Percentiles rank a stretch among this genome's conserved stretches.
These are phyloP conservation scores for Clusia tigrina DNA, from an alignment of 2,888 invertebrate species.

Conservation along the genomic window DNA sequence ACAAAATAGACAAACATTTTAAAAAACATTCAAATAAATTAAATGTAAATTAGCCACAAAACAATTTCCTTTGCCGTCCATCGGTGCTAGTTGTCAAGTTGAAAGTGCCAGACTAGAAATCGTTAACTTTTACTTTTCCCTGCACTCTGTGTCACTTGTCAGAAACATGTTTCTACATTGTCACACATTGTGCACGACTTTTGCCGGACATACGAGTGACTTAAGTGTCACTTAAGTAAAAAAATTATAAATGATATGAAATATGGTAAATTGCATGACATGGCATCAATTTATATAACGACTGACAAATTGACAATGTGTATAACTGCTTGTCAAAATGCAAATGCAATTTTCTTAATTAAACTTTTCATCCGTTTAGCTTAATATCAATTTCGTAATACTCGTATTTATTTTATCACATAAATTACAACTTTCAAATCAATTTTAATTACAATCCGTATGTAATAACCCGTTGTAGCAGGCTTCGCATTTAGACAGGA, in stretches of 20 bases:
- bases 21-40: too few relatives aligned
- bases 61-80: too few relatives aligned
- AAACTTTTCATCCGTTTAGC: neutral
- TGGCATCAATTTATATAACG: slow-evolving; percentile 13
- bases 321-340: slow-evolving; percentile 16
- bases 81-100: too few relatives aligned
- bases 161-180: too few relatives aligned
- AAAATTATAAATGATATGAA: neutral
- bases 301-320: slow-evolving; percentile 23
- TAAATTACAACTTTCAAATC: neutral
- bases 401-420: neutral
- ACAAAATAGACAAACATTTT: too few relatives aligned
- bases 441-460: neutral
- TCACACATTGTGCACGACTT: neutral
- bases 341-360: neutral
- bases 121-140: neutral
- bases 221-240: neutral
- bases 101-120: too few relatives aligned
- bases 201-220: neutral
- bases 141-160: neutral
- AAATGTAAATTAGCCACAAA: too few relatives aligned
- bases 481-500: too few relatives aligned
- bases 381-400: neutral
- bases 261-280: slow-evolving; percentile 9
- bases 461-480: too few relatives aligned